Conservation (phyloP, 2,113 vertebrate genomes). For the Rhabdomys dilectus region DNA sequence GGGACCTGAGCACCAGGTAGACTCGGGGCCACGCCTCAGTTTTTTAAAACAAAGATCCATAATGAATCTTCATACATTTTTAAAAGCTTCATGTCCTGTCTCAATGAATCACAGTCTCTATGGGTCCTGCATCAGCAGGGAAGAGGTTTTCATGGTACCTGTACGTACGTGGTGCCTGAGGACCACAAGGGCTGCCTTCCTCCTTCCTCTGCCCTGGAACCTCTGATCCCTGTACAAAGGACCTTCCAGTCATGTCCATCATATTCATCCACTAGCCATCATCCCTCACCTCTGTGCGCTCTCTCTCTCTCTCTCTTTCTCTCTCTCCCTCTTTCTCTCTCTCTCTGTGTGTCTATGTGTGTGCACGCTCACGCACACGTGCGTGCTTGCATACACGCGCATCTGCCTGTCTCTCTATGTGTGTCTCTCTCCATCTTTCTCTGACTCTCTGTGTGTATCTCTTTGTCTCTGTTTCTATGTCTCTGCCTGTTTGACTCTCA, state of each 20-base stretch:
- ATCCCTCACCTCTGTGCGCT: not conserved
- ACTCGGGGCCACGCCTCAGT: not conserved
- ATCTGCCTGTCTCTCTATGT: not conserved
- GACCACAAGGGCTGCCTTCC: fast-evolving
- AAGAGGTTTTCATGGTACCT: fast-evolving
- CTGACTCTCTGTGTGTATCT: not conserved
- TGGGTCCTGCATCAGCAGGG: not conserved
- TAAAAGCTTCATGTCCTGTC: slow-evolving; percentile 37
- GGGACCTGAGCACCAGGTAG: fast-evolving
- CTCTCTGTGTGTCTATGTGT: not conserved
- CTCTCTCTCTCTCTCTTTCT: not conserved
- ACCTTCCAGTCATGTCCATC: fast-evolving
- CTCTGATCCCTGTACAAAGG: fast-evolving
- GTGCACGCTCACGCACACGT: not conserved
- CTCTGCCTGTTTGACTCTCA: not conserved
- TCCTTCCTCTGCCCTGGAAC: not conserved
- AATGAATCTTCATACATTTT: not conserved
- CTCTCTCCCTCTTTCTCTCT: not conserved
- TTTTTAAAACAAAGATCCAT: slow-evolving; percentile 48
- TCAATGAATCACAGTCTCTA: not conserved
- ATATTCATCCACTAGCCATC: fast-evolving
- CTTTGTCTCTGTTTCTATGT: not conserved
- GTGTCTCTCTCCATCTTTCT: not conserved
- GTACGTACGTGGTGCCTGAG: fast-evolving
- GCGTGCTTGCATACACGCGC: too few relatives aligned